These are phyloP conservation scores for Pantelozetes paolii DNA, from an alignment of 2,888 invertebrate species.

Conservation along the genomic window DNA sequence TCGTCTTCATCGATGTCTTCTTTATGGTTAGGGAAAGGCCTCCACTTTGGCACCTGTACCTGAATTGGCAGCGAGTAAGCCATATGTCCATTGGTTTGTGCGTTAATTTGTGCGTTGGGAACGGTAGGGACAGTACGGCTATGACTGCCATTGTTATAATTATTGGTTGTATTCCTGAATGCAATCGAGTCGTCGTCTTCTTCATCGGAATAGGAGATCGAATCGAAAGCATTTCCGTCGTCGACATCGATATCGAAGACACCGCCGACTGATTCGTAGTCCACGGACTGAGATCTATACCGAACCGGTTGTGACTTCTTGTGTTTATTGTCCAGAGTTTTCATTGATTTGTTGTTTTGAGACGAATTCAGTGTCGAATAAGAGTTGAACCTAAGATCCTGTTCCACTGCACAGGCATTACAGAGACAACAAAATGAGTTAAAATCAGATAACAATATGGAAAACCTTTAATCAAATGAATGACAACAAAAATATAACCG, in stretches of 20 bases:
- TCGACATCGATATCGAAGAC: constrained; percentile 21
- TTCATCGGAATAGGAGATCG: constrained; percentile 16
- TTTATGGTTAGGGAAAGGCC: not conserved
- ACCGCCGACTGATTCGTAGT: constrained; percentile 24
- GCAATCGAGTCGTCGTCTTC: constrained; percentile 3
- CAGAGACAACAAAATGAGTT: not conserved
- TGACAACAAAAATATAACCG: not conserved
- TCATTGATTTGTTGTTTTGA: not conserved
- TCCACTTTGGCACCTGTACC: constrained; percentile 41
- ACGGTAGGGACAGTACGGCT: not conserved
- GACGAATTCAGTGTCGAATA: not conserved
- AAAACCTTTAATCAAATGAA: not conserved
- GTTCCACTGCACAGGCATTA: not conserved
- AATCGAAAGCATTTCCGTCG: constrained; percentile 31
- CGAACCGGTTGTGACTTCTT: constrained; percentile 12
- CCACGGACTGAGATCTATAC: constrained; percentile 32
- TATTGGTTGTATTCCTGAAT: not conserved
- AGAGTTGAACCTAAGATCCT: not conserved
- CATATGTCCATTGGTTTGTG: constrained; percentile 19
- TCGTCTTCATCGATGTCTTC: constrained; percentile 26
- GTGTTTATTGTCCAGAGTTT: not conserved
- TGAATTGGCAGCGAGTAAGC: constrained; percentile 38
- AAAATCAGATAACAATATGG: not conserved
- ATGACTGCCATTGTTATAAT: not conserved
- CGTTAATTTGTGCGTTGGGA: constrained; percentile 21